Base-by-base conservation (phyloP, 2,797 vertebrate species). In the Cynopterus sphinx region DNA sequence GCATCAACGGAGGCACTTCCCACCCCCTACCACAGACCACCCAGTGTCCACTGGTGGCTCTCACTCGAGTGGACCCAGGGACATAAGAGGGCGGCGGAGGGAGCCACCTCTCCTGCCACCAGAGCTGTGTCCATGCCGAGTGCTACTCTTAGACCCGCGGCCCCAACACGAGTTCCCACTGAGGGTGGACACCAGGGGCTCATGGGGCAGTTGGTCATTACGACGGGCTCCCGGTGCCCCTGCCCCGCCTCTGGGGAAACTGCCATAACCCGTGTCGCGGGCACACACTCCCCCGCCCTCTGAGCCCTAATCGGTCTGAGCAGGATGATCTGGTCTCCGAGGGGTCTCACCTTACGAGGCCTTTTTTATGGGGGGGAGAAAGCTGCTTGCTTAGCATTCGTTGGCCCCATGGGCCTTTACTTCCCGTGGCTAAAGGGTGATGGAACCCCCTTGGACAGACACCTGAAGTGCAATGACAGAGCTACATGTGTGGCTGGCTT, bases 391-490 rank as follows among this genome's bases (percentile, higher is more conserved):
- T 75, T 24, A 26, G 4, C 3, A 7, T 33, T 65, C 61, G 24
- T 85, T 68, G 73, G 31, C 90, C 24, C 19, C 24, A 3, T 43
- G 61, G 36, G 12, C 6, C 91, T 10, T 94, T 46, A 78, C 9
- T 53, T 88, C 5, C 15, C 9, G 22, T 46, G 55, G 39, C 24
- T 57, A 86, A 53, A 46, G 51, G 67, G 19, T 33, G 10, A 36
- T 9, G 36, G 53, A 49, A 28, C 9, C 74, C 16, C 67, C 19
- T 12, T 74, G 26, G 3, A 46, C 39, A 85, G 5, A 53, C 39
- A 89, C 49, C 41, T 85, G 85, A 92, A 89, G 81, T 89, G 36
- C 92, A 96, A 28, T 33, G 41, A 53, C 11, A n/a, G 53, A 86
- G n/a, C 49, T 78, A 65, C 57, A 67, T 21, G 1, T 61, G n/a